Conservation (phyloP, 2,797 vertebrate species). For the Poecilia picta region DNA sequence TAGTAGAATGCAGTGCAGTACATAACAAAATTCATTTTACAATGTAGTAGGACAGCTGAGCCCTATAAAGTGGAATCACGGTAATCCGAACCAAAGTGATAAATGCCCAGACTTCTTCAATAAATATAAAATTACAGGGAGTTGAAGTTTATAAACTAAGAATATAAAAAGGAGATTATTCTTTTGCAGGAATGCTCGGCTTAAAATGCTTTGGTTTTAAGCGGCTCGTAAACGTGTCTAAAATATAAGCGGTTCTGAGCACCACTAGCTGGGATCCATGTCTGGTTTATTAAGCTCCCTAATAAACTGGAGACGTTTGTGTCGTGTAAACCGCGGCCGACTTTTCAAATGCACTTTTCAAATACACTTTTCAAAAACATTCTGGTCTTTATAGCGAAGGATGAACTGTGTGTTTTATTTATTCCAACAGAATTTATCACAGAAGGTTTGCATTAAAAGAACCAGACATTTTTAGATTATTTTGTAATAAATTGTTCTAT, state of each 20-base stretch:
- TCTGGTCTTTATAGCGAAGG: neutral
- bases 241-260: neutral
- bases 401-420: neutral
- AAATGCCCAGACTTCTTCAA: neutral
- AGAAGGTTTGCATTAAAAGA: neutral
- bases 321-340: neutral
- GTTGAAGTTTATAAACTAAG: neutral
- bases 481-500: too few species aligned
- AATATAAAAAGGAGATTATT: neutral
- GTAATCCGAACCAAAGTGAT: neutral
- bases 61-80: neutral
- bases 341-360: neutral
- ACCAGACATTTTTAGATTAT: neutral
- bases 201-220: neutral
- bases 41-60: neutral
- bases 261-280: neutral
- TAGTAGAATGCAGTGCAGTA: neutral
- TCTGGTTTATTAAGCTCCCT: neutral
- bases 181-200: neutral
- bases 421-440: neutral
- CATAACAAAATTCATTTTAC: neutral
- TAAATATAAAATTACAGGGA: constrained; percentile 4
- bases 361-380: neutral
- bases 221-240: neutral
- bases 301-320: neutral